Percentiles rank a stretch among this genome's conserved stretches.
phyloP scores from a whole-genome alignment of 2,888 invertebrate species.

The Napeogenes inachia region DNA sequence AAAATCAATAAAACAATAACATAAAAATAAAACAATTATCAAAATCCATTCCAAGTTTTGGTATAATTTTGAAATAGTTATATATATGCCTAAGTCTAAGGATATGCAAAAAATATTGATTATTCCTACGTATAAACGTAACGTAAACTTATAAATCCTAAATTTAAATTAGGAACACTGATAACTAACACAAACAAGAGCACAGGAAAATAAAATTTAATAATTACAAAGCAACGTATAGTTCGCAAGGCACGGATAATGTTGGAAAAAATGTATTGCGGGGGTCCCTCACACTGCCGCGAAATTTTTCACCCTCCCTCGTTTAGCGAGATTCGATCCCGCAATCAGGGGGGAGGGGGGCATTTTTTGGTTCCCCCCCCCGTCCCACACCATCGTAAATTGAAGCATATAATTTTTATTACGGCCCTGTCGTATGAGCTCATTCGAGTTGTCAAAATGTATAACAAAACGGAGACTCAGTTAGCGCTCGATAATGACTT shows the following conservation, averaged over 20 bases:
- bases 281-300: constrained; percentile 46
- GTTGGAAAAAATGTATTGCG: constrained; percentile 67
- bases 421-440: constrained; percentile 69
- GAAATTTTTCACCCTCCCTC: constrained; percentile 61
- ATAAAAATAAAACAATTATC: too few species aligned
- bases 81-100: too few species aligned
- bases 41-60: too few species aligned
- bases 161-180: too few species aligned
- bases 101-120: too few species aligned
- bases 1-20: too few species aligned
- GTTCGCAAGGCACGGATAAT: constrained; percentile 69
- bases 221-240: constrained; percentile 70
- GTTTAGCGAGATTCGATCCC: constrained; percentile 76
- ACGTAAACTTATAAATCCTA: too few species aligned
- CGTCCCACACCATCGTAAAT: constrained; percentile 65
- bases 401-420: constrained; percentile 79
- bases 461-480: constrained; percentile 30
- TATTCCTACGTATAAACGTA: too few species aligned
- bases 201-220: constrained; percentile 47
- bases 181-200: too few species aligned
- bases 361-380: constrained; percentile 59
- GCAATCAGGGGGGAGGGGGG: constrained; percentile 69
- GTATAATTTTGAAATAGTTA: too few species aligned
- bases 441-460: constrained; percentile 44
- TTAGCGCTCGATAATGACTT: constrained; percentile 21